Percentiles rank a stretch among this genome's conserved stretches.
phyloP scores from a whole-genome alignment of 2,113 vertebrate species.

The Cromileptes altivelis region DNA sequence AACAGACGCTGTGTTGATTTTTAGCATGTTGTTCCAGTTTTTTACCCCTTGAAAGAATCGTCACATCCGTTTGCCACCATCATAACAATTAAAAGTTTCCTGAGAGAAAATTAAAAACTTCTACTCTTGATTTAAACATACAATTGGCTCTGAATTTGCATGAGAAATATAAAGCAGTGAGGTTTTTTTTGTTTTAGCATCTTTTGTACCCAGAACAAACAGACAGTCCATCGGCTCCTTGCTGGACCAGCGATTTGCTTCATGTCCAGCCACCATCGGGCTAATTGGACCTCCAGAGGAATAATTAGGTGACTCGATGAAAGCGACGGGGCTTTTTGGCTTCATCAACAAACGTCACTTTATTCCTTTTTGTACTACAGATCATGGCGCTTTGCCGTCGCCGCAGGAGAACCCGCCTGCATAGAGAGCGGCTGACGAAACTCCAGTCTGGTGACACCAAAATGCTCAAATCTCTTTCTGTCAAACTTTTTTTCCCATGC shows the following conservation, averaged over 20 bases:
- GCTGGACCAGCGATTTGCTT: slow-evolving; percentile 54
- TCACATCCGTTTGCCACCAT: slow-evolving; percentile 41
- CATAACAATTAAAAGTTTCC: slow-evolving; percentile 56
- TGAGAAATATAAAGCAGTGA: slow-evolving; percentile 29
- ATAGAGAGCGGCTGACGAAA: slow-evolving; percentile 19
- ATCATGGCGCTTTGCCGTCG: slow-evolving; percentile 39
- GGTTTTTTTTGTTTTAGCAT: slow-evolving; percentile 50
- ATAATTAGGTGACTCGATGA: slow-evolving; percentile 72
- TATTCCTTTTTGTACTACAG: slow-evolving; percentile 42
- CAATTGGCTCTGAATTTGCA: slow-evolving; percentile 22
- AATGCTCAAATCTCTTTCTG: slow-evolving; percentile 1
- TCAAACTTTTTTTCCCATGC: not conserved
- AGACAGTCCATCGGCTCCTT: slow-evolving; percentile 35
- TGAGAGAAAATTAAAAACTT: slow-evolving; percentile 43
- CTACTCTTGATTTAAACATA: slow-evolving; percentile 21
- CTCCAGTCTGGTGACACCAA: slow-evolving; percentile 36
- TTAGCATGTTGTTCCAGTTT: slow-evolving; percentile 52
- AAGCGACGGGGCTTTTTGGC: slow-evolving; percentile 64
- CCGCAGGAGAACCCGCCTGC: slow-evolving; percentile 33
- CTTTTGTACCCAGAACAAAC: slow-evolving; percentile 43
- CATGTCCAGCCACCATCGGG: slow-evolving; percentile 65
- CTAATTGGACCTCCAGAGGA: slow-evolving; percentile 79
- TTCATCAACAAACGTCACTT: slow-evolving; percentile 56
- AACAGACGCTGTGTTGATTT: not conserved
- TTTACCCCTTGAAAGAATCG: slow-evolving; percentile 8